Base-by-base conservation (phyloP, 2,888 invertebrate species). In the Elaeidobius kamerunicus region DNA sequence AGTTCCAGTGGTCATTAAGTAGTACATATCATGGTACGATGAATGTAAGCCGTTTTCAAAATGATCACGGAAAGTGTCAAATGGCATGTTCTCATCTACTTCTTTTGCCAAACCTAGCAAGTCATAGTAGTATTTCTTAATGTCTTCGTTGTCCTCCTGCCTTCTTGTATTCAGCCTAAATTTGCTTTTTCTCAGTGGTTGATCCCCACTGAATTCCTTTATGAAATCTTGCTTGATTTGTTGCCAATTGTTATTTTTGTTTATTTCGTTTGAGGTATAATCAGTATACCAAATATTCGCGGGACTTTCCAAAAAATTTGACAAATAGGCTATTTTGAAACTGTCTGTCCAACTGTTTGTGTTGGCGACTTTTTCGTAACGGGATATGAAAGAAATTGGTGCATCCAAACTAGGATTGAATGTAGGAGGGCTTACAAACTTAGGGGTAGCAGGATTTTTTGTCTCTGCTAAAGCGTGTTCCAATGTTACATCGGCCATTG, bases 111-210 rank as follows among this genome's bases (percentile, higher is more conserved):
- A 7, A n/a, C 4, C 4, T 5, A 14, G 11, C 16, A 38, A 16
- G n/a, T 38, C 38, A n/a, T 14, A 38, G 38, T 38, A 38, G n/a
- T 6, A 38, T 3, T 11, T 6, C 12, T 38, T 38, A 4, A 32
- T 39, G 11, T 39, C 39, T 19, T 18, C 39, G 39, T n/a, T 20
- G 39, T 39, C 19, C 6, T 39, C 3, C n/a, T 39, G 39, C 15
- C 15, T 39, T 3, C 39, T 4, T 7, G 39, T 39, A 19, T 39
- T 39, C 3, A 19, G 15, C n/a, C 19, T 18, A 19, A 39, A 39
- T 39, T 39, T 39, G 11, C 17, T 2, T 14, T 39, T 39, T 17
- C 19, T n/a, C n/a, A 39, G 17, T 9, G 39, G 39, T n/a, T 39
- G 19, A n/a, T 17, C 39, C 9, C 39, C 19, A 18, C 19, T 19